Evolutionary conservation across 1,140 invertebrate species (phyloP), one percentile per base, ranked within the genome.

Genomic region (Acromyrmex heyeri): DNA sequence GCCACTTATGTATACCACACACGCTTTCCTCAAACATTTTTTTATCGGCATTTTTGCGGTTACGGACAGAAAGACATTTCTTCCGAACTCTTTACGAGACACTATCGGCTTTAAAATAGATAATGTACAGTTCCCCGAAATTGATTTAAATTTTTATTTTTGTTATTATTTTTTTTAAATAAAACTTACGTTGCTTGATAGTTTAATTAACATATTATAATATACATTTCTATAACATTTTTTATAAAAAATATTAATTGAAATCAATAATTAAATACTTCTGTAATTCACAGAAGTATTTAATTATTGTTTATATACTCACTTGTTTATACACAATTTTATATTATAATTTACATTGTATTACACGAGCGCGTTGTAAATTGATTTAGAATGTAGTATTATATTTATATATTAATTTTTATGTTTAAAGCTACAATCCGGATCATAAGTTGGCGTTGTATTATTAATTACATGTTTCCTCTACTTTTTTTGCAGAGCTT

Each of bases 1-100:
- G 0, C 38, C 79, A 83, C 69, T 81, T 83, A 61, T 14, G 16
- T 72, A 21, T 34, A 62, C 38, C 55, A 73, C 18, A 72, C 53
- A 82, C 67, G 8, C 12, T 59, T 61, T 44, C 27, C 30, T 38
- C 62, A 69, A 77, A 12, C 21, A 73, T 55, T 16, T 57, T 48
- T 73, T 73, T 59, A 48, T 73, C 67, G 53, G n/a, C 30, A 4
- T 8, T 21, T 72, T 72, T 61, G 67, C 53, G 53, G 18, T 38
- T 72, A 57, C 27, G 4, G 6, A 48, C 12, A 73, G 18, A 59
- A 59, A 73, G 34, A 73, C 21, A 48, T 82, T 30, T 72, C 64
- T 73, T 82, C 27, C n/a, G 2, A 24, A 24, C 18, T 78, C 27
- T 79, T 53, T 69, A 24, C 10, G n/a, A 77, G 6, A 14, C 44